These are phyloP conservation scores for Phania funesta DNA, from an alignment of 2,888 invertebrate genomes.

Conservation along the genomic window DNA sequence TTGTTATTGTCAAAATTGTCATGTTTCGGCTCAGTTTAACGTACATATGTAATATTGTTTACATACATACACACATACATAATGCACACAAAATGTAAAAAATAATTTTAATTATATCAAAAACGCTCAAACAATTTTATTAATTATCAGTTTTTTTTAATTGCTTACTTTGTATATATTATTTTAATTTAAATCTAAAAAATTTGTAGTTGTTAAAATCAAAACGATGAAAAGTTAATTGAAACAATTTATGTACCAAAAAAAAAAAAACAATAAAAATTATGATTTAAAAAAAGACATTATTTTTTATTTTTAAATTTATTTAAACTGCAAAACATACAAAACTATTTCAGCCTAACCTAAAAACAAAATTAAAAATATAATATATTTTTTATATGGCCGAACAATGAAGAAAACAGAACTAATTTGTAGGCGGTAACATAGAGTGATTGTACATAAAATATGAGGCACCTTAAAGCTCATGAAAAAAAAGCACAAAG, in stretches of 20 bases:
- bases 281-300: slow-evolving; percentile 47
- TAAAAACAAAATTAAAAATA: slow-evolving; percentile 3
- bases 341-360: neutral
- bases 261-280: slow-evolving; percentile 68
- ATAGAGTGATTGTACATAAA: slow-evolving; percentile 36
- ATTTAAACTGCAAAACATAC: neutral
- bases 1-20: slow-evolving; percentile 73
- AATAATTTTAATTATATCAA: slow-evolving; percentile 39
- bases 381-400: slow-evolving; percentile 40
- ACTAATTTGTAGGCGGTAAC: slow-evolving; percentile 18
- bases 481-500: neutral
- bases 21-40: slow-evolving; percentile 72
- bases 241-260: slow-evolving; percentile 78
- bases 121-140: slow-evolving; percentile 50
- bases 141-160: slow-evolving; percentile 40
- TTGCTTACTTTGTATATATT: slow-evolving; percentile 61
- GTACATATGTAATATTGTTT: neutral
- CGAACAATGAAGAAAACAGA: neutral
- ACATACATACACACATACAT: slow-evolving; percentile 7
- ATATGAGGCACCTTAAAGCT: neutral
- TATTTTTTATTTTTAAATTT: slow-evolving; percentile 1
- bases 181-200: slow-evolving; percentile 56
- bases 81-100: slow-evolving; percentile 58
- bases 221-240: slow-evolving; percentile 56
- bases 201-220: slow-evolving; percentile 58